These are phyloP conservation scores for Bothrops jararaca DNA, from an alignment of 2,113 vertebrate species.

Conservation along the genomic window DNA sequence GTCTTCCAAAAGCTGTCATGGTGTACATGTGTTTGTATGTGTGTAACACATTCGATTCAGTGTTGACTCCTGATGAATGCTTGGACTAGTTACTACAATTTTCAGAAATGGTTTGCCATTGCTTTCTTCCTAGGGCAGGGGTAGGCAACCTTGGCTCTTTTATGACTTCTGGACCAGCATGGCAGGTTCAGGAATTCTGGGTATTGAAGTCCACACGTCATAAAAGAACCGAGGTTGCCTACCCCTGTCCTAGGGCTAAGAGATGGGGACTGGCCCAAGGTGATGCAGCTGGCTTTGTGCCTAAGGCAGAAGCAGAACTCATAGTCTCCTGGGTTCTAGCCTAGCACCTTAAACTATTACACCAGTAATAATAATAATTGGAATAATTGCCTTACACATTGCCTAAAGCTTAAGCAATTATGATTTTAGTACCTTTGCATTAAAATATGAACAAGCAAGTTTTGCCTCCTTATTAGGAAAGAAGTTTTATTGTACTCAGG, in stretches of 20 bases:
- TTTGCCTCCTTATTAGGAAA: background rate
- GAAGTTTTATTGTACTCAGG: background rate
- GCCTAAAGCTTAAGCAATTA: background rate
- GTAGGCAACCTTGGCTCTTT: too few species aligned
- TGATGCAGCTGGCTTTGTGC: background rate
- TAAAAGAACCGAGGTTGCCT: too few species aligned
- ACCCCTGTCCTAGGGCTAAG: background rate
- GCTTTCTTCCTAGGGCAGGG: background rate
- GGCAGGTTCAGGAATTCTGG: too few species aligned
- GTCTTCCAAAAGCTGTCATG: background rate
- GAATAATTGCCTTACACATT: background rate
- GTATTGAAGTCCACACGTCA: too few species aligned
- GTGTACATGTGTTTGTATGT: background rate
- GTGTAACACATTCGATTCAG: background rate
- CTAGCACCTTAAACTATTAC: background rate
- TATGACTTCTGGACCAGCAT: too few species aligned
- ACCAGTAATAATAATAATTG: background rate
- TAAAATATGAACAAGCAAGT: background rate
- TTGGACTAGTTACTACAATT: background rate
- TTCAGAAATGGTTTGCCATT: background rate
- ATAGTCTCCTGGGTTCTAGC: background rate
- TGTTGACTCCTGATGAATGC: background rate
- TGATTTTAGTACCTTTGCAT: background rate
- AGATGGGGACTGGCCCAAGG: background rate
- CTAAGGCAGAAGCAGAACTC: background rate